These are phyloP conservation scores for Ochlodes sylvanus DNA, from an alignment of 2,888 invertebrate species.

Conservation along the genomic window DNA sequence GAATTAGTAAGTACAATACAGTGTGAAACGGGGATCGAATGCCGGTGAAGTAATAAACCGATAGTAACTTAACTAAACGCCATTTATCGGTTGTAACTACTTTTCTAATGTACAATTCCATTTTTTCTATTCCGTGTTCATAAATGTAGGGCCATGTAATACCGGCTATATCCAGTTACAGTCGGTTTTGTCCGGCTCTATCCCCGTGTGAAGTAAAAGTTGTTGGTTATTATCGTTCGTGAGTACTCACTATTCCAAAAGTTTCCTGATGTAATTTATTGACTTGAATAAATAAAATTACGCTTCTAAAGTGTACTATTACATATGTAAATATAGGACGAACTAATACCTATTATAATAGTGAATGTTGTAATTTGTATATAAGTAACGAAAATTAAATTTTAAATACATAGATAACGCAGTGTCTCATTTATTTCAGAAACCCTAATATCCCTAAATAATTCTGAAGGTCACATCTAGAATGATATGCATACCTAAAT, in stretches of 20 bases:
- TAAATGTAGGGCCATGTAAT: constrained; percentile 38
- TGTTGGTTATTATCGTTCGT: constrained; percentile 66
- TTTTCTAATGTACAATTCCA: constrained; percentile 76
- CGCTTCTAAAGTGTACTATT: constrained; percentile 84
- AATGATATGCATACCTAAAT: too few relatives aligned
- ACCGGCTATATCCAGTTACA: constrained; percentile 42
- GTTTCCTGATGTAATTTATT: constrained; percentile 81
- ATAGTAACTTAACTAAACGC: constrained; percentile 34
- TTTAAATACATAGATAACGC: constrained; percentile 84
- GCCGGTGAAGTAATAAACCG: constrained; percentile 42
- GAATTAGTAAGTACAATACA: constrained; percentile 70
- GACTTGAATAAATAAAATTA: constrained; percentile 76
- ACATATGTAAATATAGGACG: constrained; percentile 83
- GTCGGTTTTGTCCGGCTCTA: constrained; percentile 49
- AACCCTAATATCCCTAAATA: constrained; percentile 16
- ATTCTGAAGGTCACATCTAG: background rate
- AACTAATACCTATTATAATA: constrained; percentile 83
- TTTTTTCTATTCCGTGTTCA: constrained; percentile 69
- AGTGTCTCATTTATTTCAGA: constrained; percentile 64
- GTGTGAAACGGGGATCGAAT: constrained; percentile 60
- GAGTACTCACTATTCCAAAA: constrained; percentile 72
- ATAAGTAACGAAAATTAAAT: constrained; percentile 85
- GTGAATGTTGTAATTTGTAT: constrained; percentile 85
- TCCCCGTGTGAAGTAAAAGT: constrained; percentile 57
- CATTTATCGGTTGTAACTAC: constrained; percentile 50